Evolutionary conservation across 2,113 vertebrate species (phyloP), one percentile per base, ranked within the genome.

Genomic region (Sebastes schlegelii): DNA sequence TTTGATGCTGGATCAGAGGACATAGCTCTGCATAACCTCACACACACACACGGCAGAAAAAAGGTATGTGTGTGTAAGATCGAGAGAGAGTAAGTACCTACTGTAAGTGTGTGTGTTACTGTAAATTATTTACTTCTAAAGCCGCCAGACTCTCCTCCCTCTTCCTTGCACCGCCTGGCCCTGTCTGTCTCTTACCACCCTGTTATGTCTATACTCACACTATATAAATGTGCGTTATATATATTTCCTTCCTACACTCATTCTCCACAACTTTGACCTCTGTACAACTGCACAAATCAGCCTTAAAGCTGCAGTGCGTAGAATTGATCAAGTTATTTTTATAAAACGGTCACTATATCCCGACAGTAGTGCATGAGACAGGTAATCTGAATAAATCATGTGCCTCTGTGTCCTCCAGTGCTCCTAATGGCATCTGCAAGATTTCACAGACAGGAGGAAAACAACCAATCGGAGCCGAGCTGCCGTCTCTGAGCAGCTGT

Each of bases 1-100:
- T 91, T 82, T 81, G 79, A 88, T 76, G 76, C 66, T 67, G 80
- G 68, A 87, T 88, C 76, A 48, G 63, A 75, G 55, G 48, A 71
- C 79, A 40, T 8, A 34, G 80, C 34, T 87, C 79, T 77, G 86
- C 43, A 23, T 14, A 81, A 58, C 40, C 74, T 88, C 82, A 11
- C 6, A 48, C 83, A 60, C 71, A 72, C 68, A 49, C 57, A 45
- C 51, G 4, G 0, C 0, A 0, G 0, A 14, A 21, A 49, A 69
- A 34, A 52, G 23, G 16, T 52, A 19, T 58, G 57, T 60, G 49
- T 48, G 14, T 67, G 17, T 1, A 17, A 54, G 42, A 26, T 43
- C 42, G 57, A 54, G 43, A 19, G 62, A 45, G 68, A 46, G n/a
- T 13, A 14, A 21, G 61, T 54, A 51, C 2, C 49, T 42, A 40